Percentiles rank a stretch among this genome's conserved stretches.
Evolutionary conservation across 1,140 invertebrate species (phyloP).

Genomic region (Triops longicaudatus): DNA sequence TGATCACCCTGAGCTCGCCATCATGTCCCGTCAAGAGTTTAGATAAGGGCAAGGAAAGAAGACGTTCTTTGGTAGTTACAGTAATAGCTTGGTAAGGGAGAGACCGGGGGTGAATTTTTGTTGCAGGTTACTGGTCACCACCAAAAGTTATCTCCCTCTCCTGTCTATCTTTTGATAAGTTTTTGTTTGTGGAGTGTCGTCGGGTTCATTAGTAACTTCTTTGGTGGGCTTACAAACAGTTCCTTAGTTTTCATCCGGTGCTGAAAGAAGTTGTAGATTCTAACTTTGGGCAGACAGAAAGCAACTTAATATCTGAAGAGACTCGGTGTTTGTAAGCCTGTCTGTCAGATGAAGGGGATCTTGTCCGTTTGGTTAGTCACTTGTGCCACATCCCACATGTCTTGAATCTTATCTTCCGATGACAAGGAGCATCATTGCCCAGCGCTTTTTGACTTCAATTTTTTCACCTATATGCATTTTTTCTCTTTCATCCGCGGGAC

Average conservation of each 20-base stretch:
- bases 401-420: not conserved
- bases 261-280: not conserved
- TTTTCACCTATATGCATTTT: not conserved
- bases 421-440: slow-evolving; percentile 1
- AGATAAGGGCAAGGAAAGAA: not conserved
- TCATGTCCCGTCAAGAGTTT: not conserved
- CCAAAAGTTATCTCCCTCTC: not conserved
- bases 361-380: slow-evolving; percentile 4
- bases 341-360: slow-evolving; percentile 9
- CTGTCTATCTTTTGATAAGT: not conserved
- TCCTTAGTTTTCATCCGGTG: not conserved
- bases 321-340: not conserved
- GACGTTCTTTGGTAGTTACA: not conserved
- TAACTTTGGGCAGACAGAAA: not conserved
- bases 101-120: not conserved
- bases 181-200: not conserved
- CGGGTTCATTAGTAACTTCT: not conserved
- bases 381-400: slow-evolving; percentile 9
- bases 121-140: not conserved
- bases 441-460: not conserved
- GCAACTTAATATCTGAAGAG: slow-evolving; percentile 2
- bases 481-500: not conserved
- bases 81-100: not conserved
- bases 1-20: not conserved
- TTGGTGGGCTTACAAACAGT: slow-evolving; percentile 11